These are phyloP conservation scores for Tychaedon coryphoeus DNA, from an alignment of 2,113 vertebrate species.

Conservation along the genomic window DNA sequence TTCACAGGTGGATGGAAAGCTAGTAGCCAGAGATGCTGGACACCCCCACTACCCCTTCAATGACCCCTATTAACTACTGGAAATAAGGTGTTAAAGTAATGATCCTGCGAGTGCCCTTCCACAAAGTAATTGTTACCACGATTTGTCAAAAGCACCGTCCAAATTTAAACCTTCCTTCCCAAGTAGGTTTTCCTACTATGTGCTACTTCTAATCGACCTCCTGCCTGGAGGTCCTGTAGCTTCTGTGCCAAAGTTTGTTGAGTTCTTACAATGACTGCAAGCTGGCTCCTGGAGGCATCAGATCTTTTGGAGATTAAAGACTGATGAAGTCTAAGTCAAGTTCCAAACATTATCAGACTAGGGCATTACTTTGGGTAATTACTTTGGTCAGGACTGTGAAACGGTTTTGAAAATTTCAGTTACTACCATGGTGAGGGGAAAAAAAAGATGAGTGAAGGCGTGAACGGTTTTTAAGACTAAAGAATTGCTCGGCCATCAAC, in stretches of 20 bases:
- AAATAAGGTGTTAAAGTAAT: neutral
- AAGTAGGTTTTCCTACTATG: neutral
- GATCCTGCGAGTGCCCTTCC: neutral
- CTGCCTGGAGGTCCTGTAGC: neutral
- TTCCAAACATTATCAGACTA: neutral
- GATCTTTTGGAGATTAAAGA: neutral
- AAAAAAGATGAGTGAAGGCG: neutral
- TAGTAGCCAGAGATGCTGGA: conserved; percentile 87
- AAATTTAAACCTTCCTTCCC: neutral
- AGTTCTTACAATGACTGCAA: neutral
- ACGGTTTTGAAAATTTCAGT: neutral
- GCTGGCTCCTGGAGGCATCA: neutral
- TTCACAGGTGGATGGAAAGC: conserved; percentile 85
- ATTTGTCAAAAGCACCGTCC: neutral
- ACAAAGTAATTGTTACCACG: neutral
- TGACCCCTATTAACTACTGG: conserved; percentile 83
- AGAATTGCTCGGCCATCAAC: neutral
- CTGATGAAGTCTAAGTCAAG: neutral
- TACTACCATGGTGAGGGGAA: neutral
- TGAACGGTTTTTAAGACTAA: neutral
- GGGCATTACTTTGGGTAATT: neutral
- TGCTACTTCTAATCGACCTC: neutral
- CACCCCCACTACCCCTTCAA: conserved; percentile 93
- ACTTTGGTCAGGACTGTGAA: neutral
- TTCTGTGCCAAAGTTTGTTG: neutral